Evolutionary conservation across 2,113 vertebrate species (phyloP).

Genomic region (Dermatemys mawii): DNA sequence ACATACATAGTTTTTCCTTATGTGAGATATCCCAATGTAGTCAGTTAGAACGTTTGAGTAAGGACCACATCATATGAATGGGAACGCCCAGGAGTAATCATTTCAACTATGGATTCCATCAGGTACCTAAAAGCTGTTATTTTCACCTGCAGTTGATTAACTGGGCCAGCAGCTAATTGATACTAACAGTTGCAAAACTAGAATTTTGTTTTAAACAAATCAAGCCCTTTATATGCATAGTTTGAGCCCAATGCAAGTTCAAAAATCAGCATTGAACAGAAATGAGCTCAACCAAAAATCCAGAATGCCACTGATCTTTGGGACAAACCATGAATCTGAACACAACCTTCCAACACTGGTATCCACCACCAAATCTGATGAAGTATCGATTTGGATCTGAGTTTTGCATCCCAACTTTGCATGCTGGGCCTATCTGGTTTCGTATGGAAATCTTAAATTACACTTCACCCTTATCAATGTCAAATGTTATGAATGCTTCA

Average conservation of each 20-base stretch:
- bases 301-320: neutral
- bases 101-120: neutral
- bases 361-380: neutral
- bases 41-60: neutral
- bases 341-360: neutral
- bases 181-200: constrained; percentile 7
- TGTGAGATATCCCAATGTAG: neutral
- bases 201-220: neutral
- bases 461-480: constrained; percentile 13
- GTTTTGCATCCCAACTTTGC: constrained; percentile 30
- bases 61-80: neutral
- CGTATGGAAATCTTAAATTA: constrained; percentile 43
- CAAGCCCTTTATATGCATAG: neutral
- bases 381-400: constrained; percentile 6
- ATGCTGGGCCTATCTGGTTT: neutral
- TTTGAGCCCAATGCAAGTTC: neutral
- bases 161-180: neutral
- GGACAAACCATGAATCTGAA: neutral
- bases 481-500: neutral
- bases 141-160: constrained; percentile 8
- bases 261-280: neutral
- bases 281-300: neutral
- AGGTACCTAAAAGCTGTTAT: neutral
- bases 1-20: neutral
- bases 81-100: neutral